Base-by-base conservation (phyloP, 35 echinoderm and acorn worm genomes). In the Apostichopus parvimensis region DNA sequence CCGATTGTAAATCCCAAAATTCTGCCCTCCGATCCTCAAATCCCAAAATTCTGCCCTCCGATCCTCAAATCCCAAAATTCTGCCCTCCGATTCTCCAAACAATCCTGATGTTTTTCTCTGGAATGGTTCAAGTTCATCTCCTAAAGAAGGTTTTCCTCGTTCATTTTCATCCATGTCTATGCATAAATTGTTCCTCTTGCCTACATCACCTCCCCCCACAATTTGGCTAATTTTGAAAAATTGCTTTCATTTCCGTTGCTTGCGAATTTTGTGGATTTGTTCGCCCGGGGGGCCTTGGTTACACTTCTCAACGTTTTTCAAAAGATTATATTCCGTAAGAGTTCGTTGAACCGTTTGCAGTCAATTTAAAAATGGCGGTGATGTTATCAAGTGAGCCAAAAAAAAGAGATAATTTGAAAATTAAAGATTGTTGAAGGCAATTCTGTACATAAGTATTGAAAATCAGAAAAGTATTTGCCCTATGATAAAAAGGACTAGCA, bases 281-380 rank as follows among this genome's bases (percentile, higher is more conserved):
- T 68, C 64, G 64, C 64, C 64, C 18, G 64, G 13, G 64, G 34
- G 64, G 64, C 64, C 11, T 68, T 68, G 9, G 64, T 14, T 68
- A 18, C 64, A 3, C 64, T 68, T 9, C 64, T 68, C 7, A 68
- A 68, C 18, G 3, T 18, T 18, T 68, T 18, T 68, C 18, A 14
- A 11, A 68, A 68, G 64, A 11, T 68, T 68, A 11, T 18, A 4
- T 68, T 54, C 12, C 78, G 10, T 22, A 28, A 80, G 22, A 24
- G 78, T 80, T 80, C 78, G 78, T 80, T 24, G 78, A 28, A 54
- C 52, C 23, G 21, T 28, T 22, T 54, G 78, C 23, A 22, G 78
- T 80, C 78, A 80, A 80, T 80, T 80, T 80, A 24, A 80, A 80
- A 80, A 22, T 80, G 22, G 78, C 11, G 18, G 64, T 14, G 64